Evolutionary conservation across 2,113 vertebrate genomes (phyloP), one percentile per base, ranked within the genome.

Genomic region (Myxocyprinus asiaticus): DNA sequence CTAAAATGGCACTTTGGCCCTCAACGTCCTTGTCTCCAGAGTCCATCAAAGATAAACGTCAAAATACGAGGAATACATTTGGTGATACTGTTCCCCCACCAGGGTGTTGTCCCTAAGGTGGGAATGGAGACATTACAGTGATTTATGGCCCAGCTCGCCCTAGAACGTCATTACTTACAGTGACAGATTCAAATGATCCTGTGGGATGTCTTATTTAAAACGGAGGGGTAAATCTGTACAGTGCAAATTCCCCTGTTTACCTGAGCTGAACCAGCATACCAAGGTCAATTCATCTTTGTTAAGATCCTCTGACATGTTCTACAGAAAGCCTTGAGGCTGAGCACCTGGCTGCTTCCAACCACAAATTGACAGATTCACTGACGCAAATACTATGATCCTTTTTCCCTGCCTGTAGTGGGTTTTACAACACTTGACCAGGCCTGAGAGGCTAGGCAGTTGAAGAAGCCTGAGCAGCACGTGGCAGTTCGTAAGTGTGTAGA

Each of bases 91-190:
- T 67, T 47, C 69, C 15, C 33, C 51, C 15, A 50, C 33, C 79
- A 69, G 59, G 56, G 68, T 56, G 67, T 58, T 17, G 33, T 81
- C 83, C 64, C 63, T 43, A 67, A 63, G 17, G 43, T 87, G 67
- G 78, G 84, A 88, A 89, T 85, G 82, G 84, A 88, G 78, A 76
- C 82, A 88, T 91, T 87, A 85, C 59, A 65, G 78, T 90, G 88
- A 92, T 87, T 80, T 86, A 91, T 89, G 84, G 79, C 80, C 66
- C 81, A 50, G 53, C 66, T 3, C 43, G 83, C 77, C 81, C 79
- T 77, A 79, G 79, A 90, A 84, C 75, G 82, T 86, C 86, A 86
- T 86, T 83, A 84, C 85, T 66, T 85, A 51, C 12, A 33, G 22
- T 33, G 22, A 33, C 81, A 83, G 71, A 73, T 70, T 68, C 64